These are phyloP conservation scores for Acanthiza pusilla DNA, from an alignment of 2,797 vertebrate species.

Conservation along the genomic window DNA sequence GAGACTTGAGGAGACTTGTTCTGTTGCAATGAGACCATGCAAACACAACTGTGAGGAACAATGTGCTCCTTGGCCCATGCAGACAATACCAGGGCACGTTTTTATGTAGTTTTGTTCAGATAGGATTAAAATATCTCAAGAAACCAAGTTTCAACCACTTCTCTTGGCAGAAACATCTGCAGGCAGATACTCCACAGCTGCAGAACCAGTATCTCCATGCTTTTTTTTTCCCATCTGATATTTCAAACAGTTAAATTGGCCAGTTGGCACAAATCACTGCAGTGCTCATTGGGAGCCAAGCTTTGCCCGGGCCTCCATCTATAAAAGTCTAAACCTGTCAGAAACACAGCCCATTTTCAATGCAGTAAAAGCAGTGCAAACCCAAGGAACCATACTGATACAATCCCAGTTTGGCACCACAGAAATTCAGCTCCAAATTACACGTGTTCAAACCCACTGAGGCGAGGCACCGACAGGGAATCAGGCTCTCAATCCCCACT, in stretches of 20 bases:
- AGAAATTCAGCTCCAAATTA: neutral
- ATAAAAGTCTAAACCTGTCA: slow-evolving; percentile 17
- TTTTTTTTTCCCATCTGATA: neutral
- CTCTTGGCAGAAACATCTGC: slow-evolving; percentile 30
- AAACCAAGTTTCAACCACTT: neutral
- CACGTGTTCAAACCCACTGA: neutral
- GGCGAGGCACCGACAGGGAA: neutral
- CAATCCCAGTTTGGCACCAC: neutral
- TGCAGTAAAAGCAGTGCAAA: neutral
- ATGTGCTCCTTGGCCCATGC: slow-evolving; percentile 27
- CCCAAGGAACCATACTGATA: neutral
- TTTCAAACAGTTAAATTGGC: slow-evolving; percentile 18
- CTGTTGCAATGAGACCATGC: neutral
- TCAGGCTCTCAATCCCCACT: neutral
- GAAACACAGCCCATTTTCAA: neutral
- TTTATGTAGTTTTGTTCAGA: slow-evolving; percentile 48
- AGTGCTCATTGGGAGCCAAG: neutral
- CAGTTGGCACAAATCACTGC: neutral
- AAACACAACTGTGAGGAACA: slow-evolving; percentile 52
- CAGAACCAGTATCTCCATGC: slow-evolving; percentile 7
- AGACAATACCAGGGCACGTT: slow-evolving; percentile 28
- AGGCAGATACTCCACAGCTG: slow-evolving; percentile 17
- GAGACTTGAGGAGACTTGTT: slow-evolving; percentile 49
- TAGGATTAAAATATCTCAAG: slow-evolving; percentile 57
- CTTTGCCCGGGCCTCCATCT: neutral